A percentile compares a stretch with the other conserved stretches of the same genome.
Conservation (phyloP, 2,113 vertebrate species). For the Cranoglanis bouderius region DNA sequence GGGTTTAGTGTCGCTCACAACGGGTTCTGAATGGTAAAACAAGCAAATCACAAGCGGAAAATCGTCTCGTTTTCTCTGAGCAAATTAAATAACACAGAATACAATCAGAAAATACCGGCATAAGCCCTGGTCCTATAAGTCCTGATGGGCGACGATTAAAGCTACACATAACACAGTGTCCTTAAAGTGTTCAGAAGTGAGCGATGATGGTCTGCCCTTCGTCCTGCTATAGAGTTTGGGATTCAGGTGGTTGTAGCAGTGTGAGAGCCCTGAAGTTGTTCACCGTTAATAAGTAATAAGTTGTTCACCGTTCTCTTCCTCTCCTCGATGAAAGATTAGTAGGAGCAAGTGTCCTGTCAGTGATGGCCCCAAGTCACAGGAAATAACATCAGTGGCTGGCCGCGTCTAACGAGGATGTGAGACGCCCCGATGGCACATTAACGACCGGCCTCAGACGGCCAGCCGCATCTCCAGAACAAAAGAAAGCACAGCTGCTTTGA, state of each 20-base stretch:
- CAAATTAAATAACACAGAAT: background rate
- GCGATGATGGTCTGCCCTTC: slow-evolving; percentile 38
- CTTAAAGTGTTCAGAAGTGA: background rate
- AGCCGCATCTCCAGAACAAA: slow-evolving; percentile 62
- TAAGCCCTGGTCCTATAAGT: background rate
- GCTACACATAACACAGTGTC: no score
- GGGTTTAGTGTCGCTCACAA: background rate
- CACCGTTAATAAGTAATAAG: slow-evolving; percentile 35
- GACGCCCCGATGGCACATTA: slow-evolving; percentile 78
- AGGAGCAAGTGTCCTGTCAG: slow-evolving; percentile 56
- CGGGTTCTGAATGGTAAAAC: background rate
- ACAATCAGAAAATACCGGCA: background rate
- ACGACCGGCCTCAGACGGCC: slow-evolving; percentile 72
- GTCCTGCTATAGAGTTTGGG: slow-evolving; percentile 37
- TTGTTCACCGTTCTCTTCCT: slow-evolving; percentile 52
- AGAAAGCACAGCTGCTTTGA: slow-evolving; percentile 70
- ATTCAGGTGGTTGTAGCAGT: slow-evolving; percentile 40
- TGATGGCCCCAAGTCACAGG: slow-evolving; percentile 63
- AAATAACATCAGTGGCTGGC: slow-evolving; percentile 66
- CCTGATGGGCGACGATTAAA: background rate
- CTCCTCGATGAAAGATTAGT: slow-evolving; percentile 59
- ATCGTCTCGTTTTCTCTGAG: background rate
- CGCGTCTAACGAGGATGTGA: slow-evolving; percentile 77
- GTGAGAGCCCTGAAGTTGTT: slow-evolving; percentile 33
- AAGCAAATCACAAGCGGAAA: background rate